Base-by-base conservation (phyloP, 2,888 invertebrate genomes). In the Lasioglossum villosulum region DNA sequence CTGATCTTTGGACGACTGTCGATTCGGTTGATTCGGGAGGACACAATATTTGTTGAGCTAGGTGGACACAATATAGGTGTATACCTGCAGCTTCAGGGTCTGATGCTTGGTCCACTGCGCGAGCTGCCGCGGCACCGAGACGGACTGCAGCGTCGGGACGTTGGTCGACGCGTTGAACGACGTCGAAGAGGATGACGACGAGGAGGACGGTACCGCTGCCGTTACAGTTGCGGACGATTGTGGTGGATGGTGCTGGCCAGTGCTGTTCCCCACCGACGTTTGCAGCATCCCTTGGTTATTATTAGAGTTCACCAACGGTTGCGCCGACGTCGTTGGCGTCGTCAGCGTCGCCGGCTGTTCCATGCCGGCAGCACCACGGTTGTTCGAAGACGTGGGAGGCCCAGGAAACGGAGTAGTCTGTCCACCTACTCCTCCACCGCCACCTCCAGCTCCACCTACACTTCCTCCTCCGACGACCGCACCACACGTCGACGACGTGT, bases 41-140 rank as follows among this genome's bases (percentile, higher is more conserved):
- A 39, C 6, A 8, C 8, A 39, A 39, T 39, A 39, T 39, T 39
- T 8, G 37, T 39, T 8, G 37, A 39, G 37, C 37, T 39, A 39
- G 37, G 8, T 39, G 37, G 37, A 39, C 37, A 39, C 37, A 39
- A 39, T 39, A 8, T n/a, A 23, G 63, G 68, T 37, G 75, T 52
- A 84, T 93, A 94, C 94, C 94, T 94, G 94, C 83, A 94, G 93
- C 91, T 93, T 93, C 84, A 94, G 93, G 87, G 94, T 94, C 84
- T 94, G 94, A 88, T 94, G 94, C 90, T 94, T 94, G 80, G 94
- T 94, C 94, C 94, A 94, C 93, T 94, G 94, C 77, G 94, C 94
- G 90, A 90, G 91, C 86, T 93, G 93, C 75, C 92, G 93, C 86
- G 93, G 93, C 84, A 93, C 94, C 86, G 92, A 92, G 88, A 93